Percentiles rank a stretch among this genome's conserved stretches.
Evolutionary conservation across 1,140 invertebrate species (phyloP).

Genomic region (Phenacoccus solenopsis): DNA sequence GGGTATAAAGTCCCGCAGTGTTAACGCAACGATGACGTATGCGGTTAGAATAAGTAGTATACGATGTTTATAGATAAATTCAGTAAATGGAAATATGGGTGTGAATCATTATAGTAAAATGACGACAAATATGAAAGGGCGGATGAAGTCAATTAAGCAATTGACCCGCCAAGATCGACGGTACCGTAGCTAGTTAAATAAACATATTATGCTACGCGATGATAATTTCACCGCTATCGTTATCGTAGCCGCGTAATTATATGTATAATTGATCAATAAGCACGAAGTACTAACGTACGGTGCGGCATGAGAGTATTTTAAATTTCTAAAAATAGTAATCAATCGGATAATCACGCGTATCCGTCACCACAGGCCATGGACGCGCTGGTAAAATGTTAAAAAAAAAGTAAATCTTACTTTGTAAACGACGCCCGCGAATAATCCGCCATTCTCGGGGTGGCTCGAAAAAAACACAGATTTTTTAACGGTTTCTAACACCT

Average conservation of each 20-base stretch:
- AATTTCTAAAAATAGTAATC: background rate
- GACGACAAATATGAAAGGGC: background rate
- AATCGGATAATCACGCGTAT: too few relatives aligned
- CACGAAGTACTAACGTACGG: too few relatives aligned
- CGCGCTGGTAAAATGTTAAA: too few relatives aligned
- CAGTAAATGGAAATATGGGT: background rate
- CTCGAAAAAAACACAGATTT: background rate
- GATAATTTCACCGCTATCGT: background rate
- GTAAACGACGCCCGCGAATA: background rate
- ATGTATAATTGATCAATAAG: too few relatives aligned
- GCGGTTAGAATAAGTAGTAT: too few relatives aligned
- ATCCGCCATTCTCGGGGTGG: background rate
- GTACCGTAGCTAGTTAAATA: background rate
- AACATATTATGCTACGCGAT: background rate
- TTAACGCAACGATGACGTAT: too few relatives aligned
- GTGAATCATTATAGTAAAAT: background rate
- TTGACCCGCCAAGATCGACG: background rate
- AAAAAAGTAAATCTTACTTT: background rate
- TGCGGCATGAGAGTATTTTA: too few relatives aligned
- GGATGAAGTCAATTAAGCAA: background rate
- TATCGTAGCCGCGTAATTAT: too few relatives aligned
- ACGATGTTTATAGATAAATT: background rate
- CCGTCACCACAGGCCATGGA: too few relatives aligned
- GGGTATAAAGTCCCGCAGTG: background rate
- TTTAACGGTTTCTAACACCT: too few relatives aligned